Evolutionary conservation across 2,797 vertebrate genomes (phyloP).

Genomic region (Oreortyx pictus): DNA sequence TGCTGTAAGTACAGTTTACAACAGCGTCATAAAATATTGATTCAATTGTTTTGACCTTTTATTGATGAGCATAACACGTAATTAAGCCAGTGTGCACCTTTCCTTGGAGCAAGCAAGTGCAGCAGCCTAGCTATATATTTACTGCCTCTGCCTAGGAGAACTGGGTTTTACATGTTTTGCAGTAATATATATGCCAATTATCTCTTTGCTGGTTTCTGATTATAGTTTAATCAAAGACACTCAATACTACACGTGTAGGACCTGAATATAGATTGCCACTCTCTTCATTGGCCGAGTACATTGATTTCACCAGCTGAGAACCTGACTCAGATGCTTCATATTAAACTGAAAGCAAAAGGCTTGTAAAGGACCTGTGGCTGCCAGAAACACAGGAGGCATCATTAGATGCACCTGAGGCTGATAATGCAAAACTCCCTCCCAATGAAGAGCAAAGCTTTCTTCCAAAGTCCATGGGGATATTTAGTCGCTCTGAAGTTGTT

Average conservation of each 20-base stretch:
- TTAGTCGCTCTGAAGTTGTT: background rate
- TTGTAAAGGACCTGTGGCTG: background rate
- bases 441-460: slow-evolving; percentile 5
- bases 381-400: background rate
- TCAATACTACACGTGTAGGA: background rate
- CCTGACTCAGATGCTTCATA: background rate
- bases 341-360: background rate
- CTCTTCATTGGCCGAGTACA: background rate
- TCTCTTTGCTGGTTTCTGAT: slow-evolving; percentile 16
- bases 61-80: background rate
- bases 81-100: slow-evolving; percentile 46
- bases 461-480: background rate
- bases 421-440: background rate
- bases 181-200: background rate
- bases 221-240: slow-evolving; percentile 12
- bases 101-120: background rate
- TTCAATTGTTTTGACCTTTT: slow-evolving; percentile 60
- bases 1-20: slow-evolving; percentile 45
- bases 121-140: background rate
- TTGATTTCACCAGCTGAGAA: background rate
- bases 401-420: background rate
- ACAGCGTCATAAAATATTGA: slow-evolving; percentile 57
- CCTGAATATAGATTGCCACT: background rate
- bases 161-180: background rate
- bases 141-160: background rate